Percentiles rank a stretch among this genome's conserved stretches.
Evolutionary conservation across 2,888 invertebrate genomes (phyloP).

Genomic region (Brachyopa scutellaris): DNA sequence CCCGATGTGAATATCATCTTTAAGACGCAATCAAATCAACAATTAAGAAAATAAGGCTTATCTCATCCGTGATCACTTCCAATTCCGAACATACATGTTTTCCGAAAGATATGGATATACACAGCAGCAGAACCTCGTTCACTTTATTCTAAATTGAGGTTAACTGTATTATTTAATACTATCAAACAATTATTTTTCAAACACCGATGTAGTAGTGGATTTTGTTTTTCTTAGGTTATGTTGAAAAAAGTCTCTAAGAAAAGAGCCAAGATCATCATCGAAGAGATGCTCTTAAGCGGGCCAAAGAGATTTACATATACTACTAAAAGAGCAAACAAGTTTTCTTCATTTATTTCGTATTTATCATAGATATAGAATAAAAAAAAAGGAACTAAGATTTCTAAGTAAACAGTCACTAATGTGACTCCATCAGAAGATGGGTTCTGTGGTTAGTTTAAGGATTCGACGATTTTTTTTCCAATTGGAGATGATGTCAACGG

Average conservation of each 20-base stretch:
- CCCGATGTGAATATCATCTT: too few species aligned
- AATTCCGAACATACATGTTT: too few species aligned
- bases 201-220: slow-evolving; percentile 12
- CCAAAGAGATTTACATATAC: slow-evolving; percentile 1
- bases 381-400: neutral
- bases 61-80: neutral
- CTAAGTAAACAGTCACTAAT: slow-evolving; percentile 10
- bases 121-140: neutral
- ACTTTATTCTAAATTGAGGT: slow-evolving; percentile 36
- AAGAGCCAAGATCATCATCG: neutral
- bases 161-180: slow-evolving; percentile 48
- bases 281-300: slow-evolving; percentile 22
- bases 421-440: too few species aligned
- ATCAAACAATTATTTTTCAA: slow-evolving; percentile 29
- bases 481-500: too few species aligned
- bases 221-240: slow-evolving; percentile 11
- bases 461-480: neutral
- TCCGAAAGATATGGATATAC: neutral
- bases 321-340: slow-evolving; percentile 26
- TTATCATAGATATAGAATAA: neutral
- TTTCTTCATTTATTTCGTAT: slow-evolving; percentile 6
- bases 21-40: too few species aligned
- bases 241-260: neutral
- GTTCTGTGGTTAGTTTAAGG: too few species aligned
- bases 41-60: too few species aligned